Conservation (phyloP, 2,888 invertebrate species). For the Amblyteles armatorius region DNA sequence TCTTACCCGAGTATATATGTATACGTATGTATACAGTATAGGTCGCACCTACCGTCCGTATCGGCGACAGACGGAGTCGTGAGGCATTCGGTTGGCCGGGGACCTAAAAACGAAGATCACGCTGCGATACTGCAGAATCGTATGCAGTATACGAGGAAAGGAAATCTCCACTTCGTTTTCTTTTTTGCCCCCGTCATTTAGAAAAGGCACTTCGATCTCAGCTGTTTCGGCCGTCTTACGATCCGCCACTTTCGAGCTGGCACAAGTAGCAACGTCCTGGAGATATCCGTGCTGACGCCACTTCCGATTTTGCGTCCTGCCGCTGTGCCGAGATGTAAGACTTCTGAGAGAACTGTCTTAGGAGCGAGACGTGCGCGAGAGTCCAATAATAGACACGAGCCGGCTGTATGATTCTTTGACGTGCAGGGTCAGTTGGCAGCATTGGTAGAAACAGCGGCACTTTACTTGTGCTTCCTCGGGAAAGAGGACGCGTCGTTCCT, state of each 20-base stretch:
- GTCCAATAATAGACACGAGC: slow-evolving; percentile 73
- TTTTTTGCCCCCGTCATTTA: slow-evolving; percentile 21
- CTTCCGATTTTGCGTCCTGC: slow-evolving; percentile 30
- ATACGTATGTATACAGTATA: slow-evolving; percentile 42
- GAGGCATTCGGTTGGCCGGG: slow-evolving; percentile 28
- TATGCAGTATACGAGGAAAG: slow-evolving; percentile 34
- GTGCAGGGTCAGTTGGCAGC: slow-evolving; percentile 75
- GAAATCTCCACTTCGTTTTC: slow-evolving; percentile 44
- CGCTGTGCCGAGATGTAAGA: slow-evolving; percentile 22
- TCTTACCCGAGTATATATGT: background rate
- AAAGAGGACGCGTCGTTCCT: slow-evolving; percentile 40
- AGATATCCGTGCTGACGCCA: slow-evolving; percentile 46
- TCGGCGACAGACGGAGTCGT: slow-evolving; percentile 20
- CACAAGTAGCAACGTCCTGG: slow-evolving; percentile 60
- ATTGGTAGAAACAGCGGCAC: slow-evolving; percentile 15
- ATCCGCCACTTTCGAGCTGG: slow-evolving; percentile 44
- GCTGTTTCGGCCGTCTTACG: slow-evolving; percentile 55
- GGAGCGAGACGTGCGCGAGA: slow-evolving; percentile 21
- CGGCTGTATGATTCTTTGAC: slow-evolving; percentile 68
- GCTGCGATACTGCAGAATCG: slow-evolving; percentile 3
- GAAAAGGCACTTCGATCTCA: slow-evolving; percentile 44
- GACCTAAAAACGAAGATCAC: slow-evolving; percentile 23
- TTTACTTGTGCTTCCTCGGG: slow-evolving; percentile 35
- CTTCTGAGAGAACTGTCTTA: slow-evolving; percentile 42
- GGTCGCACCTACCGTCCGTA: slow-evolving; percentile 45